These are phyloP conservation scores for Lagodon rhomboides DNA, from an alignment of 2,797 vertebrate genomes.

Conservation along the genomic window DNA sequence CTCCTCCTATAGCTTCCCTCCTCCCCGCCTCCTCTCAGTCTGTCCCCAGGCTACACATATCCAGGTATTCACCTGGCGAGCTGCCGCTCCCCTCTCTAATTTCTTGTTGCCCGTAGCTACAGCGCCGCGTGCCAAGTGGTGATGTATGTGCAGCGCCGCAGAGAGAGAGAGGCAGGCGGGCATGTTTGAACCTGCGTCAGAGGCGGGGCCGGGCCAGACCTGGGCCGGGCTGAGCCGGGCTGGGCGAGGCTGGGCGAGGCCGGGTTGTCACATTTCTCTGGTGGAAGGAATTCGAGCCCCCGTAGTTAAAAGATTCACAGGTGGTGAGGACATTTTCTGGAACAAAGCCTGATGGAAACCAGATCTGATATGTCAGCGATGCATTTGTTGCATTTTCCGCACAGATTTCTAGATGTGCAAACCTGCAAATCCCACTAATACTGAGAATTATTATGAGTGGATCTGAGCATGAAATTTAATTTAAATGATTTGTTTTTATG, in stretches of 20 bases:
- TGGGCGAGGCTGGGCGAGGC: neutral
- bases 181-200: slow-evolving; percentile 58
- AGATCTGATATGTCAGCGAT: neutral
- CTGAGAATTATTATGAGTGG: neutral
- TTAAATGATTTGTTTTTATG: too few species aligned
- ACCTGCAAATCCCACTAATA: neutral
- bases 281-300: slow-evolving; percentile 37
- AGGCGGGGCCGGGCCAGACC: slow-evolving; percentile 18
- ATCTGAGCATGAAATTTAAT: too few species aligned
- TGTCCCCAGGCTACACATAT: slow-evolving; percentile 45
- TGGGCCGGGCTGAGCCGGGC: slow-evolving; percentile 2
- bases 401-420: neutral
- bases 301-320: neutral
- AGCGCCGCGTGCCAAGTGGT: slow-evolving; percentile 37
- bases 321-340: slow-evolving; percentile 5
- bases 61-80: slow-evolving; percentile 60
- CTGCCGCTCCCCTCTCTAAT: slow-evolving; percentile 57
- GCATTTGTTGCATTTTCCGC: neutral
- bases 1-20: neutral
- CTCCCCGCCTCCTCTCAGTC: slow-evolving; percentile 7
- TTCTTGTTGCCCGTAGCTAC: slow-evolving; percentile 65
- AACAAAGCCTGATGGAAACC: neutral
- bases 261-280: slow-evolving; percentile 12
- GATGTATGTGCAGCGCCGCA: slow-evolving; percentile 54
- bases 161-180: slow-evolving; percentile 4